Conservation (phyloP, 2,888 invertebrate genomes). For the Melinopterus prodromus region DNA sequence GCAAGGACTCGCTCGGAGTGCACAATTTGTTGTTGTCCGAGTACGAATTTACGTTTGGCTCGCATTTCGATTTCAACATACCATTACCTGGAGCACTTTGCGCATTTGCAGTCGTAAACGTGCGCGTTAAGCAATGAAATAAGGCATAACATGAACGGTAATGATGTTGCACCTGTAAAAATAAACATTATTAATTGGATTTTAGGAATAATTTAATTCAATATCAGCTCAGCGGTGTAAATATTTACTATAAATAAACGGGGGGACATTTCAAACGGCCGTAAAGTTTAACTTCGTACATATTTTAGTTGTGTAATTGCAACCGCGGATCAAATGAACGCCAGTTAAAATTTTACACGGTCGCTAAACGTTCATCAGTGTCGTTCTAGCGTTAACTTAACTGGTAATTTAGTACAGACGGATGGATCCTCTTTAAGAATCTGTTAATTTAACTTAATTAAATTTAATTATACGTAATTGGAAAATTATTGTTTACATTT, state of each 20-base stretch:
- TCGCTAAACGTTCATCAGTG: neutral
- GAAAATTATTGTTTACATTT: too few relatives aligned
- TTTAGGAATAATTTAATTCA: constrained; percentile 26
- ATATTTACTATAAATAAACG: neutral
- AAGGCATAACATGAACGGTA: constrained; percentile 20
- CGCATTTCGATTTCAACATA: constrained; percentile 18
- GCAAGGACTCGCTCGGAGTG: constrained; percentile 9
- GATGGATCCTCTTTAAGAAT: neutral
- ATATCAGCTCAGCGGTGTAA: neutral
- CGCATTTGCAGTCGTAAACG: constrained; percentile 15
- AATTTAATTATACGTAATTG: neutral
- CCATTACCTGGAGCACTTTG: neutral
- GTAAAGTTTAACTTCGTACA: neutral
- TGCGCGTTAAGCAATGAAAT: constrained; percentile 17
- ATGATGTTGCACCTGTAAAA: constrained; percentile 20
- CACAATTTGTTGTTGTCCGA: constrained; percentile 17
- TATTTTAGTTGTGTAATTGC: constrained; percentile 4
- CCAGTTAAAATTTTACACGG: neutral
- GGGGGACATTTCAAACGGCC: neutral
- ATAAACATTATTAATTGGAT: constrained; percentile 21
- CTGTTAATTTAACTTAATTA: neutral
- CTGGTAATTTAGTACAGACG: neutral
- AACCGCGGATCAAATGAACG: neutral
- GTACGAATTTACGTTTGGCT: constrained; percentile 11
- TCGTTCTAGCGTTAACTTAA: neutral